Evolutionary conservation across 2,888 invertebrate genomes (phyloP).

Genomic region (Andrena dorsata): DNA sequence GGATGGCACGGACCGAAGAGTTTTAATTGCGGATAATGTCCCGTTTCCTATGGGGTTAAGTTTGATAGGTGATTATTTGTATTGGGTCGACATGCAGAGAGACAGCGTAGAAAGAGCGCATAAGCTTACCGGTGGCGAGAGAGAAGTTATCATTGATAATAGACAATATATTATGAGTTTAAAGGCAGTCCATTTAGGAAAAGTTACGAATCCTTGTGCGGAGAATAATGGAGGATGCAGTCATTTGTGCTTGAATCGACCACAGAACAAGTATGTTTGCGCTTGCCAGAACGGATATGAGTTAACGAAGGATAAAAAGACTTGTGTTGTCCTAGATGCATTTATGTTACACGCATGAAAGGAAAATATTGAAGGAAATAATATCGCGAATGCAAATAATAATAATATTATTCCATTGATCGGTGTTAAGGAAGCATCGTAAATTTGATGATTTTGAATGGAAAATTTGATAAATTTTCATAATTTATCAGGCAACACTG

Average conservation of each 20-base stretch:
- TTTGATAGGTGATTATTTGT: conserved; percentile 94
- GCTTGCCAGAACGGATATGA: conserved; percentile 95
- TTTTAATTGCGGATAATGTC: conserved; percentile 93
- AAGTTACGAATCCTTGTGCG: conserved; percentile 90
- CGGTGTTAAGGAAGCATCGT: conserved; percentile 94
- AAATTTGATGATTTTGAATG: conserved; percentile 60
- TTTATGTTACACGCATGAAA: conserved; percentile 94
- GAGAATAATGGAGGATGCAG: conserved; percentile 94
- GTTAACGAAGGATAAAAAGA: conserved; percentile 90
- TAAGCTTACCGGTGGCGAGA: conserved; percentile 91
- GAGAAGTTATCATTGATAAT: conserved; percentile 91
- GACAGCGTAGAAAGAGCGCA: conserved; percentile 95
- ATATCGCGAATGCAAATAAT: conserved; percentile 92
- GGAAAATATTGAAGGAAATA: conserved; percentile 94
- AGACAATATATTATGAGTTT: conserved; percentile 97
- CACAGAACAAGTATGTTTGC: conserved; percentile 90
- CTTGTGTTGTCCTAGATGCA: conserved; percentile 94
- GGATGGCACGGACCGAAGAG: conserved; percentile 92
- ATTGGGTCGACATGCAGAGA: conserved; percentile 99
- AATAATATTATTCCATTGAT: conserved; percentile 93
- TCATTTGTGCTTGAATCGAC: conserved; percentile 94
- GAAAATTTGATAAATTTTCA: background rate
- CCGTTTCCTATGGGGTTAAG: conserved; percentile 95
- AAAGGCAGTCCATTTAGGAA: conserved; percentile 89
- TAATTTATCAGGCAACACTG: too few relatives aligned